These are phyloP conservation scores for Drosophila miranda DNA, from an alignment of 1,140 invertebrate species.

Conservation along the genomic window DNA sequence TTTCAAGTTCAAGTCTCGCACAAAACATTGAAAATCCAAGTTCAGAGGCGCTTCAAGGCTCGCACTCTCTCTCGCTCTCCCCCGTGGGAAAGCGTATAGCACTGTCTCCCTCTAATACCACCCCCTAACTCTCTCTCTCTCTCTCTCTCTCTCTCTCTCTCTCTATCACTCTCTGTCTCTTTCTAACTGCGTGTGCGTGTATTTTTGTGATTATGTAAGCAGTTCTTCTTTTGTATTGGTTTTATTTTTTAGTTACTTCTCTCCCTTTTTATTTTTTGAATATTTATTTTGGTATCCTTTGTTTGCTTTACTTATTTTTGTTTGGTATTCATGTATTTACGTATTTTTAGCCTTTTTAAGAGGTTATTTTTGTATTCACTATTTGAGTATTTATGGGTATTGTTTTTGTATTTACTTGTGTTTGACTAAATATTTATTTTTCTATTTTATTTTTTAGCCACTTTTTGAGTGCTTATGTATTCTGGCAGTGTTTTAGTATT, in stretches of 20 bases:
- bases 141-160: conserved; percentile 14
- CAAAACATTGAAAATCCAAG: conserved; percentile 76
- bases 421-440: background rate
- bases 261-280: conserved; percentile 19
- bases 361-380: conserved; percentile 8
- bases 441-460: conserved; percentile 8
- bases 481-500: too few species aligned
- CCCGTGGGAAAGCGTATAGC: background rate
- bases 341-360: conserved; percentile 10
- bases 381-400: too few species aligned
- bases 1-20: conserved; percentile 72
- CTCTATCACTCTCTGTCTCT: conserved; percentile 15
- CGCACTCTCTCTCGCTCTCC: conserved; percentile 20
- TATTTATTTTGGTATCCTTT: conserved; percentile 26
- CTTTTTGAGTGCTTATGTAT: background rate
- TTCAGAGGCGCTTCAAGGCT: conserved; percentile 58
- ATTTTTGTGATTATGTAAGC: conserved; percentile 75
- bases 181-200: conserved; percentile 10
- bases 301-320: conserved; percentile 4
- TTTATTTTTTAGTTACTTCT: conserved; percentile 31
- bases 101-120: conserved; percentile 13
- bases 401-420: too few species aligned
- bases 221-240: conserved; percentile 11
- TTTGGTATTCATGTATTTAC: conserved; percentile 12
- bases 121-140: conserved; percentile 37